A percentile compares a stretch with the other conserved stretches of the same genome.
Conservation (phyloP, 2,888 invertebrate species). For the Lymantria monacha region DNA sequence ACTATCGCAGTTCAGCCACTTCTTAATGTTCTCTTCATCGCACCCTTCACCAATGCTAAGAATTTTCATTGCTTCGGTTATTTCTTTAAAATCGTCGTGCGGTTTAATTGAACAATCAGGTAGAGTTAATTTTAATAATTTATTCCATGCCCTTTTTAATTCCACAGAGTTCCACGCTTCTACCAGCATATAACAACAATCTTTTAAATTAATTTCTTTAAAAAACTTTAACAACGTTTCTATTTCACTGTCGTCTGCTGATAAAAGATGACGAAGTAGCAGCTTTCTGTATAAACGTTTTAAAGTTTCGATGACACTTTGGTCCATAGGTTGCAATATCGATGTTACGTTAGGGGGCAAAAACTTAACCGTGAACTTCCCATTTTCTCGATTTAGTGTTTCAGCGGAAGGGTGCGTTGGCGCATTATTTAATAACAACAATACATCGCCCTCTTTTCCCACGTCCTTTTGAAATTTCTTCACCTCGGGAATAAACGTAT, state of each 20-base stretch:
- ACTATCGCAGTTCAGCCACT: slow-evolving; percentile 19
- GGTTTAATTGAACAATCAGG: neutral
- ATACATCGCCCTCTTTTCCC: neutral
- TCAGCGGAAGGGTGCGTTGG: neutral
- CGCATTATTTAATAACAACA: neutral
- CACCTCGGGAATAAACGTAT: neutral
- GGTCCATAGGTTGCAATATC: neutral
- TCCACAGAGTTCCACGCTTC: neutral
- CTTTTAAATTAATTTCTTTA: neutral
- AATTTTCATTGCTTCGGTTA: slow-evolving; percentile 15
- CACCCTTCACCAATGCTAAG: slow-evolving; percentile 11
- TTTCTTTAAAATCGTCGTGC: slow-evolving; percentile 15
- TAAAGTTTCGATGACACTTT: neutral
- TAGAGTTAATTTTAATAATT: neutral
- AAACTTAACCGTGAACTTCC: neutral
- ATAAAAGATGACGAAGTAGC: neutral
- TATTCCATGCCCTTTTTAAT: neutral
- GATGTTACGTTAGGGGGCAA: neutral
- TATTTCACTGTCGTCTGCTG: neutral
- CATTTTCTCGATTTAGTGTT: neutral
- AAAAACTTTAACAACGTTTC: neutral
- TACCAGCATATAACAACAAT: neutral
- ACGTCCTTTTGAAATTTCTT: neutral
- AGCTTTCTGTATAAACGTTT: neutral
- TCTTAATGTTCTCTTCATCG: slow-evolving; percentile 11